Evolutionary conservation across 2,797 vertebrate species (phyloP).

Genomic region (Propithecus perrieri): DNA sequence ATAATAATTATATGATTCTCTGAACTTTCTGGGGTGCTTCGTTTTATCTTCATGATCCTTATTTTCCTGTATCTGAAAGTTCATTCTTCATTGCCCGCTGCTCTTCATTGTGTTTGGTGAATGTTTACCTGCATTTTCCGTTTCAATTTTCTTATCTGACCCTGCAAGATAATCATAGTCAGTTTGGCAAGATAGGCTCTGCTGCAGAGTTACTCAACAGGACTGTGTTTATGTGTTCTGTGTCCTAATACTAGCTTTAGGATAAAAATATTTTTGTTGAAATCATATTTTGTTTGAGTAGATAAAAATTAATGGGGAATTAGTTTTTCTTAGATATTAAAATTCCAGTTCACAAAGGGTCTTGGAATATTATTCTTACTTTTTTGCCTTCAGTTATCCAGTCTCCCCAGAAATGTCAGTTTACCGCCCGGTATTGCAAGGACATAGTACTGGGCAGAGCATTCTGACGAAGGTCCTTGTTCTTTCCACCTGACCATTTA

Average conservation of each 20-base stretch:
- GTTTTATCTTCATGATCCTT: neutral
- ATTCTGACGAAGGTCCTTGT: neutral
- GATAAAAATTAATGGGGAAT: neutral
- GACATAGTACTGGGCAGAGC: too few species aligned
- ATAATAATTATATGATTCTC: neutral
- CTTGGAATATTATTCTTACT: neutral
- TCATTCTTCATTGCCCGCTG: neutral
- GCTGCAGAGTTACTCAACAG: neutral
- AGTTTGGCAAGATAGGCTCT: neutral
- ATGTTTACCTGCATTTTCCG: constrained; percentile 16
- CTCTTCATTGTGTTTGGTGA: neutral
- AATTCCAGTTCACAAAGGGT: neutral
- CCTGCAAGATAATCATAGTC: neutral
- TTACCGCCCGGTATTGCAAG: neutral
- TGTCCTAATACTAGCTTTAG: neutral
- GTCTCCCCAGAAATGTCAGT: neutral
- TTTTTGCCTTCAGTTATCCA: neutral
- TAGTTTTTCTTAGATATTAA: neutral
- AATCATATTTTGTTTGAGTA: neutral
- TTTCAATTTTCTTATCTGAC: constrained; percentile 30
- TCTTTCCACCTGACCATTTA: neutral
- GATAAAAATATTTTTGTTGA: neutral
- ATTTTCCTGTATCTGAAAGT: neutral
- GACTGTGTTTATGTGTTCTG: neutral
- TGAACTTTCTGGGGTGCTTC: neutral